Evolutionary conservation across 30 jellyfish, hydroid and myxozoan species (phyloP), one percentile per base, ranked within the genome.

Genomic region (Nemopilema nomurai): DNA sequence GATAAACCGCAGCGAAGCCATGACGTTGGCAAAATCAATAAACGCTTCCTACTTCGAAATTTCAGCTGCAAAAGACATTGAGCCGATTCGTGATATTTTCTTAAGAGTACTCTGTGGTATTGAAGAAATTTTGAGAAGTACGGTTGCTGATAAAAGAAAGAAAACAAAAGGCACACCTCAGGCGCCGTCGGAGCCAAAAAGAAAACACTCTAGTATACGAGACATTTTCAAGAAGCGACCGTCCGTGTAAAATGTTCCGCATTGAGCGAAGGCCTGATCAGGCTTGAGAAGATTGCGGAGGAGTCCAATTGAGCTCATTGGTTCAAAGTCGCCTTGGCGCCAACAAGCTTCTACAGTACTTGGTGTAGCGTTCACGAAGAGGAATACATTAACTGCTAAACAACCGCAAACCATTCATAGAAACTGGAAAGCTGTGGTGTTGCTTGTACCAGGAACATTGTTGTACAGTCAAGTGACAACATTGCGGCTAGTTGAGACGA

Each of bases 51-150:
- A 79, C 71, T 62, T 69, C 66, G 96, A 88, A 52, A 81, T 80
- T 1, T 88, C 96, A 18, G 96, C 96, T 9, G 96, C 96, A 27
- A 71, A 76, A 73, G 96, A 88, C 83, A 88, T 88, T 80, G 96
- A 88, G 22, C 77, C 88, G 16, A 80, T 88, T 31, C 51, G 80
- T 8, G 91, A 80, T 13, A 67, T 88, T 0, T 88, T 88, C 69
- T 22, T 53, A 33, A 51, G 88, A 23, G 78, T 88, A 22, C 52
- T 74, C 18, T 69, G 81, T 20, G n/a, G 88, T 4, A 30, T 85
- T 24, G 88, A 66, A 51, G 88, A 74, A 62, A 72, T 21, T 16
- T 1, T 66, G 84, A 25, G 69, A 52, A 74, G 28, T 24, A 18
- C 69, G 4, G 24, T 76, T n/a, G 33, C 65, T 27, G 91, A 51